Evolutionary conservation across 2,797 vertebrate species (phyloP).

Genomic region (Lithobates pipiens): DNA sequence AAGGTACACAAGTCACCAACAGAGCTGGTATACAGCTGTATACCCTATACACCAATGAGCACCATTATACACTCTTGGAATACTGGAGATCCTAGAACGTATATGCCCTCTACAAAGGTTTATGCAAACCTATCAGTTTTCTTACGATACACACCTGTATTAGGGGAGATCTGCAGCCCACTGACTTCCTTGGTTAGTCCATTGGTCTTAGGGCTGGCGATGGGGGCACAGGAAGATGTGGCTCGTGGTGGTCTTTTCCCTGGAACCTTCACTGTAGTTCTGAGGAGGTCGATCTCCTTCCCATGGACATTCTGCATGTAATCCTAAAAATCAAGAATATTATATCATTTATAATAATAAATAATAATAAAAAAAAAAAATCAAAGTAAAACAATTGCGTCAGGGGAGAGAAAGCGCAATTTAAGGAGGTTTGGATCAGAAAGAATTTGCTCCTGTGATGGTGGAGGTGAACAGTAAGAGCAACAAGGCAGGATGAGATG

Average conservation of each 20-base stretch:
- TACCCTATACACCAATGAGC: no score
- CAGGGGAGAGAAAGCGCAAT: no score
- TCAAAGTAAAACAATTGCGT: no score
- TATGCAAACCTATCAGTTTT: background rate
- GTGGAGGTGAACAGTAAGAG: no score
- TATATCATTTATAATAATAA: no score
- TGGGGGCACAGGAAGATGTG: conserved; percentile 86
- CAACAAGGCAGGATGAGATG: no score
- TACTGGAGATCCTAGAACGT: background rate
- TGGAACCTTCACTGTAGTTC: conserved; percentile 97
- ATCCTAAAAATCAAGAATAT: conserved; percentile 76
- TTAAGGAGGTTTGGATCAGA: no score
- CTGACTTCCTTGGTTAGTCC: conserved; percentile 94
- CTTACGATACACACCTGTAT: conserved; percentile 78
- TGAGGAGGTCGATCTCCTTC: conserved; percentile 94
- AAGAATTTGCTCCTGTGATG: no score
- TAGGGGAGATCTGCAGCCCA: conserved; percentile 88
- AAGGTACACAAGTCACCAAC: no score
- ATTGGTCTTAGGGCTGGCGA: conserved; percentile 90
- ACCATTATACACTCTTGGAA: no score
- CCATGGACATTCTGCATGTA: conserved; percentile 98
- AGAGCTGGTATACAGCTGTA: no score
- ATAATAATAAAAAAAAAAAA: background rate
- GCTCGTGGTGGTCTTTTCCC: conserved; percentile 89
- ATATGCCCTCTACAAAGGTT: background rate